These are phyloP conservation scores for Caranx ignobilis DNA, from an alignment of 2,113 vertebrate genomes.

Conservation along the genomic window DNA sequence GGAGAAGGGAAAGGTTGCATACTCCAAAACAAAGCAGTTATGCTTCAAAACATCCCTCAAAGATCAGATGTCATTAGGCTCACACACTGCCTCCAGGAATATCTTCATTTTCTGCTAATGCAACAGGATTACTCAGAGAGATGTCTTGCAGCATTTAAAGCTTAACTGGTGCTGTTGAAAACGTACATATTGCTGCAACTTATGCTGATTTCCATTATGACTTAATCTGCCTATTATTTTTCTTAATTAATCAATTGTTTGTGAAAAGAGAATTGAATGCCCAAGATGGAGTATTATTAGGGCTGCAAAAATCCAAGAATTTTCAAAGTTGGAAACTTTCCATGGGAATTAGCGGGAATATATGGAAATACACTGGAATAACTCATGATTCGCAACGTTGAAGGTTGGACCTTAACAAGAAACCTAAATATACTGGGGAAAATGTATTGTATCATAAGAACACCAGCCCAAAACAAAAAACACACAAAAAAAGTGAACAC, in stretches of 20 bases:
- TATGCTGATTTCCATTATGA: neutral
- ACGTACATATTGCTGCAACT: neutral
- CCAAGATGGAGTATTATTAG: neutral
- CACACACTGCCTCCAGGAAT: constrained; percentile 15
- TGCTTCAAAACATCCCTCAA: constrained; percentile 50
- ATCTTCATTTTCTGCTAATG: constrained; percentile 21
- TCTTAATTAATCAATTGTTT: neutral
- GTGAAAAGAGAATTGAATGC: neutral
- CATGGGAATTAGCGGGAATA: too few species aligned
- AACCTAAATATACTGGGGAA: too few species aligned
- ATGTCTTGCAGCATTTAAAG: constrained; percentile 8
- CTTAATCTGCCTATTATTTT: constrained; percentile 1
- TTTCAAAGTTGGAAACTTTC: too few species aligned
- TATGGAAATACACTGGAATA: too few species aligned
- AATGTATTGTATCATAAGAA: too few species aligned
- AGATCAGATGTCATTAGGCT: constrained; percentile 47
- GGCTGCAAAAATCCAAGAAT: neutral
- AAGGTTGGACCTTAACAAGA: too few species aligned
- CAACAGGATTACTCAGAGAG: constrained; percentile 9
- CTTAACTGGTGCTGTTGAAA: neutral
- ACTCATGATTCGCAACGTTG: too few species aligned
- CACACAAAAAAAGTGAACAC: too few species aligned
- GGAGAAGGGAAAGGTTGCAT: constrained; percentile 8
- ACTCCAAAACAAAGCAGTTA: constrained; percentile 29
- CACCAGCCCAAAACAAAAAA: too few species aligned